phyloP scores from a whole-genome alignment of 2,888 invertebrate species.

The Eugnorisma glareosa region DNA sequence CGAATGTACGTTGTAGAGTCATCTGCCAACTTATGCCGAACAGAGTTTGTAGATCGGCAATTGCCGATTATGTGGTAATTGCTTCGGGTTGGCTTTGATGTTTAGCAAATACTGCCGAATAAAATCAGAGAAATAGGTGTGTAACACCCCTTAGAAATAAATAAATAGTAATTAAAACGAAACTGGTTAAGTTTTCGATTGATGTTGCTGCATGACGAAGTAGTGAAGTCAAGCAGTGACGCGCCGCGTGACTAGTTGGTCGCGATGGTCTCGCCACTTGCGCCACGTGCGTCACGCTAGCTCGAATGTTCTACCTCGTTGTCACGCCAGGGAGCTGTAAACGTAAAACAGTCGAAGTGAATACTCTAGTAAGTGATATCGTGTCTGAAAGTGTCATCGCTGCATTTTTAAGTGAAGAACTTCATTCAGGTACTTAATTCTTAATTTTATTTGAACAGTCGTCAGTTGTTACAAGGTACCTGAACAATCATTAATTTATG shows the following conservation, averaged over 20 bases:
- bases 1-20: not conserved
- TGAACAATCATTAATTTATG: not conserved
- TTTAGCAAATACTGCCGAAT: not conserved
- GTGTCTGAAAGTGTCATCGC: not conserved
- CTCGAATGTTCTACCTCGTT: not conserved
- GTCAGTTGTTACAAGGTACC: not conserved
- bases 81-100: not conserved
- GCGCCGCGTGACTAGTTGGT: too few relatives aligned
- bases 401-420: not conserved
- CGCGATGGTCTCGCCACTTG: too few relatives aligned
- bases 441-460: not conserved
- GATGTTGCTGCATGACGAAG: not conserved
- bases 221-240: not conserved
- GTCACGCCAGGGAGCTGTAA: not conserved
- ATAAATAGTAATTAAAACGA: not conserved
- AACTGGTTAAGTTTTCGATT: not conserved
- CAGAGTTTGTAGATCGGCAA: not conserved
- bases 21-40: too few relatives aligned
- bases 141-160: not conserved
- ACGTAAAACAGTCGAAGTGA: not conserved
- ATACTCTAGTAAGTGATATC: not conserved
- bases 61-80: not conserved
- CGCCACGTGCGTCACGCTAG: not conserved
- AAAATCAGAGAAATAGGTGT: not conserved
- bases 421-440: too few relatives aligned